Conservation (phyloP, 2,113 vertebrate species). For the Podiceps cristatus region DNA sequence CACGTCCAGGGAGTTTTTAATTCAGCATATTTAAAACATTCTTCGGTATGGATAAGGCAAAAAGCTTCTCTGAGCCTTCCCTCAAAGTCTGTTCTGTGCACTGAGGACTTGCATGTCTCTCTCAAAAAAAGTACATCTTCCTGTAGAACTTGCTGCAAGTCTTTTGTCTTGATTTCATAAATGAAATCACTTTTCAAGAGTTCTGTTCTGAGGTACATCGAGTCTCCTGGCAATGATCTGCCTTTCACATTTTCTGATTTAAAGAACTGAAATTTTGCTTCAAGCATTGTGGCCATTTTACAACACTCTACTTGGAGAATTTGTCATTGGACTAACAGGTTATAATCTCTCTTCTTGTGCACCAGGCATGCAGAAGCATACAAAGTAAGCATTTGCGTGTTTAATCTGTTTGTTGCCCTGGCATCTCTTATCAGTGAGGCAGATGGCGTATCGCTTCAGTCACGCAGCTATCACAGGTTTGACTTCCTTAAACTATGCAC, state of each 20-base stretch:
- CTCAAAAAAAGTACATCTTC: background rate
- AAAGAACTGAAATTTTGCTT: background rate
- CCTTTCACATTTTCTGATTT: background rate
- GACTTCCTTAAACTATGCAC: background rate
- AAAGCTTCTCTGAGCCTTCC: background rate
- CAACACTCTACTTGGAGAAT: background rate
- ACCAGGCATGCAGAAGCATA: background rate
- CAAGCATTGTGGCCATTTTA: background rate
- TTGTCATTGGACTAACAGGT: background rate
- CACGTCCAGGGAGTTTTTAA: background rate
- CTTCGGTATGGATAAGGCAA: background rate
- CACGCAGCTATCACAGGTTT: background rate
- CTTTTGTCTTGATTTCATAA: background rate
- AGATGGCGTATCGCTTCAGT: background rate
- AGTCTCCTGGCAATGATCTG: background rate
- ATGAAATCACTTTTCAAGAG: background rate
- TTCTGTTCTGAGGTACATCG: background rate
- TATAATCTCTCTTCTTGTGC: background rate
- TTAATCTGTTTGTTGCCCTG: background rate
- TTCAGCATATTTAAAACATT: background rate
- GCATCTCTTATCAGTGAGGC: background rate
- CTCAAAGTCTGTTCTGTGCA: background rate
- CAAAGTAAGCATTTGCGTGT: background rate
- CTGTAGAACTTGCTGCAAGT: background rate
- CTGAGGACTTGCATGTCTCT: background rate